Conservation (phyloP, 2,797 vertebrate genomes). For the Argyrosomus regius region DNA sequence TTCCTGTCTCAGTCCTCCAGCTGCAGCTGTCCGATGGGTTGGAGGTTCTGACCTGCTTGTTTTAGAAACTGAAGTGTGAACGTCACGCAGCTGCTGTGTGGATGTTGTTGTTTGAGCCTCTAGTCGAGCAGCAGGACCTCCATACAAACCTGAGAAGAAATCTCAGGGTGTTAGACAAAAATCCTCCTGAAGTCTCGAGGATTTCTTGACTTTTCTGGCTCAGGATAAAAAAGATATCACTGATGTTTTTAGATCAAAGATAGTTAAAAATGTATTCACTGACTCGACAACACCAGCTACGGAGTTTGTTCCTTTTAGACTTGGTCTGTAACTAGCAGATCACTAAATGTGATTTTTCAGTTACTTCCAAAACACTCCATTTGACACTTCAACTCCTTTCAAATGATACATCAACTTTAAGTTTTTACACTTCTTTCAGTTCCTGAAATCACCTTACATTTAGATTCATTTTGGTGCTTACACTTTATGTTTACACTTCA, state of each 20-base stretch:
- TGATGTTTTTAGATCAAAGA: not conserved
- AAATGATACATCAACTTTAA: too few species aligned
- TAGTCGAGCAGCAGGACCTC: not conserved
- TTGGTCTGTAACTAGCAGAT: not conserved
- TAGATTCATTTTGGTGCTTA: too few species aligned
- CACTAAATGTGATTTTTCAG: not conserved
- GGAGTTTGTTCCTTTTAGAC: not conserved
- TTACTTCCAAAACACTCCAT: too few species aligned
- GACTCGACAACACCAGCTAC: not conserved
- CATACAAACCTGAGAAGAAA: not conserved
- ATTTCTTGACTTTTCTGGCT: not conserved
- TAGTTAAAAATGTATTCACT: not conserved
- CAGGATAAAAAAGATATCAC: not conserved
- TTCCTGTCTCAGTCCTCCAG: constrained; percentile 7
- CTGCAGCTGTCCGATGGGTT: constrained; percentile 55
- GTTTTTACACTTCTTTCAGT: too few species aligned
- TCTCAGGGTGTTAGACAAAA: not conserved
- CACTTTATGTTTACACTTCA: too few species aligned
- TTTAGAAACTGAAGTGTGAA: constrained; percentile 33
- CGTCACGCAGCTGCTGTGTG: constrained; percentile 28
- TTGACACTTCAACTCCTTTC: too few species aligned
- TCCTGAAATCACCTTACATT: too few species aligned
- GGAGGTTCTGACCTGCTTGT: constrained; percentile 29
- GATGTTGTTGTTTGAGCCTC: not conserved
- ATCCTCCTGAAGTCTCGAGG: not conserved